Percentiles rank a stretch among this genome's conserved stretches.
Evolutionary conservation across 2,113 vertebrate genomes (phyloP).

Genomic region (Cyphomyrus plagiostoma): DNA sequence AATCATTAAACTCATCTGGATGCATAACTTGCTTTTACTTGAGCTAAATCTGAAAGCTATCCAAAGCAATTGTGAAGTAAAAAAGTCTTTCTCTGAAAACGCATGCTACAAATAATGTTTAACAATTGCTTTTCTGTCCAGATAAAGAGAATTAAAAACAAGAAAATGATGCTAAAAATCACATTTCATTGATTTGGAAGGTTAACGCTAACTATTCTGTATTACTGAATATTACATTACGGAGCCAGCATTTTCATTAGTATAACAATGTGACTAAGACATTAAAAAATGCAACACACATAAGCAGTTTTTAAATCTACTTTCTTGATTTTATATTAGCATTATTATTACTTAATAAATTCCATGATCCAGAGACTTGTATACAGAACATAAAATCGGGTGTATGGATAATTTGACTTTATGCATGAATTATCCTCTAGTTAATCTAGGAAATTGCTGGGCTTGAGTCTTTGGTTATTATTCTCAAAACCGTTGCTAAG

Average conservation of each 20-base stretch:
- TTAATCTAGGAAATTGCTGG: neutral
- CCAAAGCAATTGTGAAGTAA: neutral
- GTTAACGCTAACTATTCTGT: neutral
- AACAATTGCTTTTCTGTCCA: neutral
- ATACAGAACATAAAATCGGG: neutral
- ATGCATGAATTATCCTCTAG: neutral
- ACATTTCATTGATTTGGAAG: neutral
- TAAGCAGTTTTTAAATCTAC: neutral
- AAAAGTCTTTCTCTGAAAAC: neutral
- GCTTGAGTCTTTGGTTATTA: neutral
- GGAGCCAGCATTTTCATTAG: neutral
- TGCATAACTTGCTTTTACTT: neutral
- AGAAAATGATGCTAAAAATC: neutral
- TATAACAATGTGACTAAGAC: neutral
- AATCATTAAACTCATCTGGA: neutral
- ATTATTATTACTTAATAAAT: neutral
- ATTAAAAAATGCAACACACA: neutral
- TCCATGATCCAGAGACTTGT: neutral
- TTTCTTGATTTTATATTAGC: neutral
- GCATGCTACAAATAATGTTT: neutral
- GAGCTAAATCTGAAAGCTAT: neutral
- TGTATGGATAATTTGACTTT: slow-evolving; percentile 4
- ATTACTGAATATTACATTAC: neutral
- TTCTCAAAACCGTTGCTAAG: neutral
- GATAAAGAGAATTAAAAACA: neutral